These are phyloP conservation scores for Forbesichthys agassizii DNA, from an alignment of 2,113 vertebrate species.

Conservation along the genomic window DNA sequence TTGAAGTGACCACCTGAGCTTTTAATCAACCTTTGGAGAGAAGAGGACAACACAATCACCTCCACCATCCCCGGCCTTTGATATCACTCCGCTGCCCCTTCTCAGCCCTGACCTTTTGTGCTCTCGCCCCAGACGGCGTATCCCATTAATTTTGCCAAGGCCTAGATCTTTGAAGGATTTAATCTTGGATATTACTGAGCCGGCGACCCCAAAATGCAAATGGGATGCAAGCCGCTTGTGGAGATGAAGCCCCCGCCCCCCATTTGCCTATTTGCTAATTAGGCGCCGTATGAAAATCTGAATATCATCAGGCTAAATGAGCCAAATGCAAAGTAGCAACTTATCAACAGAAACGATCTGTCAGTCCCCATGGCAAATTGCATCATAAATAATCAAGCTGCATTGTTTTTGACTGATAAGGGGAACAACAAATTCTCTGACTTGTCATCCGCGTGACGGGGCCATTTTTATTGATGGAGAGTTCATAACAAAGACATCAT, in stretches of 20 bases:
- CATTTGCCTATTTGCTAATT: constrained; percentile 75
- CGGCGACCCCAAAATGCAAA: constrained; percentile 75
- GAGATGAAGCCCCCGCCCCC: constrained; percentile 4
- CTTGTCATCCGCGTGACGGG: constrained; percentile 64
- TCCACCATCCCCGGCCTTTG: constrained; percentile 47
- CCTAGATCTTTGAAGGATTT: constrained; percentile 80
- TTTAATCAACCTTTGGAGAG: constrained; percentile 63
- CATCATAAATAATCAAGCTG: constrained; percentile 73
- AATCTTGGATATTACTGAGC: constrained; percentile 80
- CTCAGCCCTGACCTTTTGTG: constrained; percentile 59
- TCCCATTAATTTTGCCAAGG: constrained; percentile 73
- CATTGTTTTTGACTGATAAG: constrained; percentile 70
- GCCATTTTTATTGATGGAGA: constrained; percentile 68
- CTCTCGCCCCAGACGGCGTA: constrained; percentile 49
- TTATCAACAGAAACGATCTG: constrained; percentile 78
- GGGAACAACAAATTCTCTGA: constrained; percentile 70
- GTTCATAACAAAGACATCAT: constrained; percentile 56
- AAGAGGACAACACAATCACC: constrained; percentile 56
- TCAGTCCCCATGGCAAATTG: constrained; percentile 68
- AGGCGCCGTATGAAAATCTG: constrained; percentile 72
- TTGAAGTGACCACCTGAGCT: constrained; percentile 67
- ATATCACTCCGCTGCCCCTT: constrained; percentile 45
- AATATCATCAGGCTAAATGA: constrained; percentile 80
- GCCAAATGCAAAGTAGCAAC: constrained; percentile 74
- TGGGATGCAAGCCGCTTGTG: constrained; percentile 50